Base-by-base conservation (phyloP, 2,113 vertebrate species). In the Corythaeola cristata region DNA sequence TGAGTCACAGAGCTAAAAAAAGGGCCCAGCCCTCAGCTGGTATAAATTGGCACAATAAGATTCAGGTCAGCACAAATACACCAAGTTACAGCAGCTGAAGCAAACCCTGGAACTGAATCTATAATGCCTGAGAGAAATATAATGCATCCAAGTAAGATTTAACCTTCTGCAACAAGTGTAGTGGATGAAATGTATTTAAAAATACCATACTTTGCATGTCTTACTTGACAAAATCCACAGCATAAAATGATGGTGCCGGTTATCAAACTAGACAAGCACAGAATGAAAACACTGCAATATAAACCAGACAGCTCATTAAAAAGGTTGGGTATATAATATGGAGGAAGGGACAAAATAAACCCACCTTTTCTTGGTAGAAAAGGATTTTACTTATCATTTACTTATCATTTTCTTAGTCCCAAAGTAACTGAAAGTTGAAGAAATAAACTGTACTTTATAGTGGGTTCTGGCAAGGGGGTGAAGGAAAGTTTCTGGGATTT, bases 231-330 rank as follows among this genome's bases (percentile, higher is more conserved):
- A 93, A 95, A 92, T 77, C 32, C 49, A 63, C 79, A 77, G 55
- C 44, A 74, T 75, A 84, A 86, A 86, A 71, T 86, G 39, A 67
- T 62, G 68, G 63, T 63, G 24, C 33, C 0, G 3, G 41, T 77
- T 88, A 88, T 82, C 85, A 93, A 88, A 86, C 67, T 63, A 91
- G 93, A 85, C 85, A 94, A 96, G 85, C 37, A 83, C 17, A 63
- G 71, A 91, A 85, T 59, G 45, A 45, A 74, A 94, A 93, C 7
- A n/a, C 41, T 74, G 63, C 44, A 39, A 21, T 77, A 55, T 59
- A 94, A 88, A 90, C 5, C 52, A 89, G 83, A 50, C 23, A 62
- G 64, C 79, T 96, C 35, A 30, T 96, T 96, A 92, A 90, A 95
- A 91, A 83, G 49, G 62, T 50, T 73, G 45, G 41, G n/a, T 32